Base-by-base conservation (phyloP, 2,888 invertebrate species). In the Mythimna vitellina region DNA sequence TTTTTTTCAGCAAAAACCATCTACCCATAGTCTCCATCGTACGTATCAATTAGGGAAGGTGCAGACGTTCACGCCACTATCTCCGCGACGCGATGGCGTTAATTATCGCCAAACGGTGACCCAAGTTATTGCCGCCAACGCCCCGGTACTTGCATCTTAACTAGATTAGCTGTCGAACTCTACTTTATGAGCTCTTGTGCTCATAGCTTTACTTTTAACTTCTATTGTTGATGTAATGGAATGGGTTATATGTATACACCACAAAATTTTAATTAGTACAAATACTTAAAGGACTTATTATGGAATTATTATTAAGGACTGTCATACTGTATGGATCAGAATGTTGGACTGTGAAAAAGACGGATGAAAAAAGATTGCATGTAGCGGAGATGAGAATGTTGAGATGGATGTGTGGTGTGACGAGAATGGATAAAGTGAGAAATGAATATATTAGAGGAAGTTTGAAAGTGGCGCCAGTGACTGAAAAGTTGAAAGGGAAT, bases 1-100 rank as follows among this genome's bases (percentile, higher is more conserved):
- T 6, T 32, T 62, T 73, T 69, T 63, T 56, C 22, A 29, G 22
- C 49, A 49, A 35, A 38, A 20, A 57, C 17, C 65, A n/a, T 51
- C 32, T 51, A 12, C 22, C 46, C 25, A 20, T 46, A 22, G n/a
- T 57, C 25, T 57, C 49, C 86, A 80, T 84, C 87, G 85, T 89
- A 90, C 88, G 87, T 92, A 89, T 92, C 89, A 92, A 92, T 92
- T 92, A 91, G 87, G 75, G 51, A 76, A 83, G 85, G 86, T 81
- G 88, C 80, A 89, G 85, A 85, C 87, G 85, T 87, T 88, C 88
- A 78, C 87, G 86, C 88, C 88, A 89, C 91, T 90, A 89, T 91
- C 89, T 73, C 86, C 83, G 81, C 38, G 35, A 58, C n/a, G 58
- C 89, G 89, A 91, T 91, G 87, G 82, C 85, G 87, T 91, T 92